These are phyloP conservation scores for Platycnemis pennipes DNA, from an alignment of 2,888 invertebrate species.

Conservation along the genomic window DNA sequence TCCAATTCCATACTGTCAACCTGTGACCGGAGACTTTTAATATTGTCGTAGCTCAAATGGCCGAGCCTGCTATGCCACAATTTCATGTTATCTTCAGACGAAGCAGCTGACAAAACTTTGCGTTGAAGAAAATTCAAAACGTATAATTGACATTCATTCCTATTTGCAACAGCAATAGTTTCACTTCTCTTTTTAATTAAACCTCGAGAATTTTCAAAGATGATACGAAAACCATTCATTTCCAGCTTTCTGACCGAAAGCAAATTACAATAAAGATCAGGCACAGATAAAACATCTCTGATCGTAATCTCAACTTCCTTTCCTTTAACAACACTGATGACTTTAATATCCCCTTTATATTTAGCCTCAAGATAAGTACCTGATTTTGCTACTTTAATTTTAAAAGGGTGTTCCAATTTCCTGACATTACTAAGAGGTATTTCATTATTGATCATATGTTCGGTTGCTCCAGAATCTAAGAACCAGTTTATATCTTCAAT, in stretches of 20 bases:
- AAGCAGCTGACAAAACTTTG: too few species aligned
- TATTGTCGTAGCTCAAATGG: background rate
- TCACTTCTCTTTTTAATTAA: background rate
- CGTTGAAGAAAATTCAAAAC: background rate
- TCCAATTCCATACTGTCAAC: background rate
- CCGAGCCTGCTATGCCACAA: too few species aligned
- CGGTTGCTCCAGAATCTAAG: slow-evolving; percentile 74
- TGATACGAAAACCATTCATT: slow-evolving; percentile 72
- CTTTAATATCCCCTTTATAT: slow-evolving; percentile 70
- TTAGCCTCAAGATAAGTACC: slow-evolving; percentile 70
- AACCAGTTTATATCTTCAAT: slow-evolving; percentile 71
- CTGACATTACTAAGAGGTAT: slow-evolving; percentile 70
- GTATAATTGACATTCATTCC: background rate
- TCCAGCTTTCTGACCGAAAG: slow-evolving; percentile 73
- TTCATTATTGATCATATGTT: slow-evolving; percentile 71
- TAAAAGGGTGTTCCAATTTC: slow-evolving; percentile 71
- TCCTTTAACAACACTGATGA: slow-evolving; percentile 64
- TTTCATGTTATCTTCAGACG: too few species aligned
- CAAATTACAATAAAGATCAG: slow-evolving; percentile 72
- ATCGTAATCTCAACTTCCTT: slow-evolving; percentile 71
- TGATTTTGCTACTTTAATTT: slow-evolving; percentile 68
- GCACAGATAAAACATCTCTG: slow-evolving; percentile 72
- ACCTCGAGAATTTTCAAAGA: slow-evolving; percentile 71
- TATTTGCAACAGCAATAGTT: background rate
- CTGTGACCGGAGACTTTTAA: background rate